A percentile compares a stretch with the other conserved stretches of the same genome.
These are phyloP conservation scores for Lithophane ornitopus DNA, from an alignment of 2,888 invertebrate species.

Conservation along the genomic window DNA sequence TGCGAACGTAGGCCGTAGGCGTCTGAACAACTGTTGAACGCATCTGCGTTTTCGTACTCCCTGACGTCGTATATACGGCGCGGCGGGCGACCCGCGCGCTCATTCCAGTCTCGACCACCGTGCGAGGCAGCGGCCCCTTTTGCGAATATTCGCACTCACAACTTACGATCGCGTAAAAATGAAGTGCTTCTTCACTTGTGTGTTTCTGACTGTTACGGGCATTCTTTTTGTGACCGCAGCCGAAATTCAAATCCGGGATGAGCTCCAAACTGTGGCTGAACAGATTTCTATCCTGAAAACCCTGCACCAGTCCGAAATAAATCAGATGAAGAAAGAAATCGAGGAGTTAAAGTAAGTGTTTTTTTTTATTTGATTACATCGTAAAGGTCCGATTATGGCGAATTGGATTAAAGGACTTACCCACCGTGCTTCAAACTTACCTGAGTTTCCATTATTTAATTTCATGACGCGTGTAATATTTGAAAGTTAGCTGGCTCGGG, in stretches of 20 bases:
- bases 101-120: slow-evolving; percentile 75
- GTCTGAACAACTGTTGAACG: slow-evolving; percentile 86
- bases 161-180: slow-evolving; percentile 72
- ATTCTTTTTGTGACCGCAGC: slow-evolving; percentile 72
- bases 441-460: slow-evolving; percentile 1
- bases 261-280: slow-evolving; percentile 75
- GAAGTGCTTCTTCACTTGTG: slow-evolving; percentile 76
- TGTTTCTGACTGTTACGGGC: slow-evolving; percentile 71
- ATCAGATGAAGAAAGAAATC: slow-evolving; percentile 78
- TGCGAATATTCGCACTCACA: slow-evolving; percentile 56
- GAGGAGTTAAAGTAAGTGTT: slow-evolving; percentile 83
- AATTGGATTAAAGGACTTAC: slow-evolving; percentile 44
- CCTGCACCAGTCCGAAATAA: slow-evolving; percentile 75
- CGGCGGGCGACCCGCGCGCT: slow-evolving; percentile 62
- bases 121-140: slow-evolving; percentile 65
- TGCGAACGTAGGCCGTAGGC: slow-evolving; percentile 63
- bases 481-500: slow-evolving; percentile 13
- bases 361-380: slow-evolving; percentile 44
- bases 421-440: slow-evolving; percentile 10
- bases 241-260: slow-evolving; percentile 73
- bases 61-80: slow-evolving; percentile 72
- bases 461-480: not conserved
- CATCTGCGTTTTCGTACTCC: slow-evolving; percentile 82
- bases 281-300: slow-evolving; percentile 79
- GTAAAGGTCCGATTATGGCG: slow-evolving; percentile 38